A percentile compares a stretch with the other conserved stretches of the same genome.
phyloP scores from a whole-genome alignment of 2,888 invertebrate genomes.

The Caprella mutica region DNA sequence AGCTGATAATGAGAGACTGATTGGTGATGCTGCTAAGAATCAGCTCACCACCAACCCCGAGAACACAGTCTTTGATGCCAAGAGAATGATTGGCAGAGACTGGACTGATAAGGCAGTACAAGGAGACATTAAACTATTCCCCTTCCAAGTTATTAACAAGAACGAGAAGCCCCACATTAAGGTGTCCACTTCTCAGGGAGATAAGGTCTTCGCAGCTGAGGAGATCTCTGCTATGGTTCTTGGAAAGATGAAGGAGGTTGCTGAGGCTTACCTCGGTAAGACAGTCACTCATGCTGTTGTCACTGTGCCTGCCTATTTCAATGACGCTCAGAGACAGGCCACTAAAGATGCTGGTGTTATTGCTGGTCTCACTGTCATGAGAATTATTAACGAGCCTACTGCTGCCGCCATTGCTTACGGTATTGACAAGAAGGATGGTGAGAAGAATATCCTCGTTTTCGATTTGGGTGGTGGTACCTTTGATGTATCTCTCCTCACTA shows the following conservation, averaged over 20 bases:
- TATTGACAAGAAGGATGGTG: slow-evolving; percentile 90
- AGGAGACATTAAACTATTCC: slow-evolving; percentile 92
- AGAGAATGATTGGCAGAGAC: slow-evolving; percentile 92
- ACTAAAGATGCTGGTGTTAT: slow-evolving; percentile 97
- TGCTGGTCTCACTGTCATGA: slow-evolving; percentile 78
- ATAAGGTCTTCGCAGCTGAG: slow-evolving; percentile 77
- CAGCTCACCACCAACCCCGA: slow-evolving; percentile 97
- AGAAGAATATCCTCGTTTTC: slow-evolving; percentile 96
- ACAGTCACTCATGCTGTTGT: slow-evolving; percentile 76
- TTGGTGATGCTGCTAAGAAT: slow-evolving; percentile 98
- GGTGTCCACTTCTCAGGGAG: slow-evolving; percentile 40
- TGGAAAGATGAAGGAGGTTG: slow-evolving; percentile 94
- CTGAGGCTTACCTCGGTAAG: slow-evolving; percentile 94
- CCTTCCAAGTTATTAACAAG: slow-evolving; percentile 80
- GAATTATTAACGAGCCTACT: slow-evolving; percentile 96
- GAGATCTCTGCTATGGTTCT: slow-evolving; percentile 99
- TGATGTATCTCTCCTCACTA: slow-evolving; percentile 93
- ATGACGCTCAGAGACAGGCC: slow-evolving; percentile 97
- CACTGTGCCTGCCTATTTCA: slow-evolving; percentile 96
- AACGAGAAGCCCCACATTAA: slow-evolving; percentile 88
- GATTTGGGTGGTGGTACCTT: slow-evolving; percentile 99
- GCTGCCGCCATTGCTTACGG: slow-evolving; percentile 96
- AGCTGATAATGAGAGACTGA: slow-evolving; percentile 84
- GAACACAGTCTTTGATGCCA: slow-evolving; percentile 97
- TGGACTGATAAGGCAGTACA: slow-evolving; percentile 87